Conservation (phyloP, 2,888 invertebrate genomes). For the Lymantria monacha region DNA sequence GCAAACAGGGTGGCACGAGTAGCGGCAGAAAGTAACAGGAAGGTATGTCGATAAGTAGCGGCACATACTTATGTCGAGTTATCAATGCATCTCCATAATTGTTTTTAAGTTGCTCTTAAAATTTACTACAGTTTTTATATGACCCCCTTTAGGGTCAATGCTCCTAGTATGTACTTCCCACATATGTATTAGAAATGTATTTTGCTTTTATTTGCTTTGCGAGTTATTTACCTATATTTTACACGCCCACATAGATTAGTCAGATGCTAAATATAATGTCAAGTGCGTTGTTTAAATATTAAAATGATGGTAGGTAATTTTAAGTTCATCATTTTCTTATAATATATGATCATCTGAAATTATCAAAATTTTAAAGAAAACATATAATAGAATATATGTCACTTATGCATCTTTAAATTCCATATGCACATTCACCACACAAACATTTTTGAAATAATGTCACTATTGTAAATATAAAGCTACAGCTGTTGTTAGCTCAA, state of each 20-base stretch:
- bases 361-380: background rate
- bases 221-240: constrained; percentile 20
- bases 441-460: constrained; percentile 1
- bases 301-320: background rate
- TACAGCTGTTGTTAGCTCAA: constrained; percentile 8
- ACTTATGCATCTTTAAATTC: background rate
- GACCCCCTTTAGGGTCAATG: constrained; percentile 58
- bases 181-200: constrained; percentile 12
- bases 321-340: background rate
- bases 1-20: constrained; percentile 16
- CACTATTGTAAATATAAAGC: constrained; percentile 7
- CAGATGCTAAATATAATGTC: constrained; percentile 12
- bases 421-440: background rate
- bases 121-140: constrained; percentile 45
- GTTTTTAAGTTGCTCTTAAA: constrained; percentile 13
- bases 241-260: constrained; percentile 18
- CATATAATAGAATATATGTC: background rate
- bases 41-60: constrained; percentile 41
- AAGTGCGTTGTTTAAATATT: background rate
- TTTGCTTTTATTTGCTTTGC: constrained; percentile 26
- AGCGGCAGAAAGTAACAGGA: constrained; percentile 24
- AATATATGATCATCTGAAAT: background rate
- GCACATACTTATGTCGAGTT: constrained; percentile 25
- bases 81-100: constrained; percentile 17
- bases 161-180: constrained; percentile 34